phyloP scores from a whole-genome alignment of 2,797 vertebrate genomes.

The Argentina silus region DNA sequence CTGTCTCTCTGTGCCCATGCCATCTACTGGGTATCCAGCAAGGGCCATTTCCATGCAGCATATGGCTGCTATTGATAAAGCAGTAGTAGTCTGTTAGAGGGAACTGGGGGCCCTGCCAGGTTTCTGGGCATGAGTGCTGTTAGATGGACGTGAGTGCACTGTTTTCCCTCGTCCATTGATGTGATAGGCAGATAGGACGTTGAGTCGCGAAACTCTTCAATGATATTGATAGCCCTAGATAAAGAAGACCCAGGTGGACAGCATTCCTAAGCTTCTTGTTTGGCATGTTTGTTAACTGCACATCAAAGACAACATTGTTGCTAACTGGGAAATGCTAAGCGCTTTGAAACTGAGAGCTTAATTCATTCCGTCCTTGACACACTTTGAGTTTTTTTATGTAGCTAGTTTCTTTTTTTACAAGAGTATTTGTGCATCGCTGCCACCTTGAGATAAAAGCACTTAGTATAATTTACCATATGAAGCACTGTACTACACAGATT shows the following conservation, averaged over 20 bases:
- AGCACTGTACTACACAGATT: background rate
- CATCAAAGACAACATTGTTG: background rate
- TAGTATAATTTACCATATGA: background rate
- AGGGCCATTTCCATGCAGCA: conserved; percentile 56
- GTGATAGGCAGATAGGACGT: background rate
- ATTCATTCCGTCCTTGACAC: background rate
- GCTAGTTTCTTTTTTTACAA: background rate
- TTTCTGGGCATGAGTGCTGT: background rate
- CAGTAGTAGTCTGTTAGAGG: conserved; percentile 23
- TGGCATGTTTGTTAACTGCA: background rate
- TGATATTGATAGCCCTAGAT: background rate
- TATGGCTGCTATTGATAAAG: conserved; percentile 72
- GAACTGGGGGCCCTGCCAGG: background rate
- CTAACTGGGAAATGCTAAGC: background rate
- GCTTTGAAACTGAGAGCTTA: background rate
- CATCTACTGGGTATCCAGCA: conserved; percentile 24
- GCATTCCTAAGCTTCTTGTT: background rate
- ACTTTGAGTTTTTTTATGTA: background rate
- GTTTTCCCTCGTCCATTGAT: background rate
- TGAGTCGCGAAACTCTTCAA: background rate
- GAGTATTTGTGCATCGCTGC: background rate
- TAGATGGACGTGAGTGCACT: background rate
- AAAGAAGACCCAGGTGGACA: background rate
- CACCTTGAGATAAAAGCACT: background rate
- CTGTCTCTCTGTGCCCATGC: conserved; percentile 17